Base-by-base conservation (phyloP, 2,888 invertebrate genomes). In the Caenorhabditis becei region DNA sequence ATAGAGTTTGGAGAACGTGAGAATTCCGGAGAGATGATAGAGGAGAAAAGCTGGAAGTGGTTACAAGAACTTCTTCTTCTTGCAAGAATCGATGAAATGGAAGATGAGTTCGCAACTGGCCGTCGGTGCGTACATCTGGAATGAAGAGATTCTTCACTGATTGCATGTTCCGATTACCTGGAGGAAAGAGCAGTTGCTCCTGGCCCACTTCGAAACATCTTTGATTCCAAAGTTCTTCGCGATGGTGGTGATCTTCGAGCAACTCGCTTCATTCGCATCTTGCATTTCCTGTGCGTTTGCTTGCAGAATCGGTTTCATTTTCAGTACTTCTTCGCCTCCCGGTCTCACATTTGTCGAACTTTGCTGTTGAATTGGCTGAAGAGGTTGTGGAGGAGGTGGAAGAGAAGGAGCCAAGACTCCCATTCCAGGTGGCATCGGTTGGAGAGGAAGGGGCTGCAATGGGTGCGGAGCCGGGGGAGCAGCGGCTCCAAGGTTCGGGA, bases 61-160 rank as follows among this genome's bases (percentile, higher is more conserved):
- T 82, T 63, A 82, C 47, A 84, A 72, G 65, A 84, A 81, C 49
- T 79, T 74, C 56, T 78, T 77, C 58, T 41, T 74, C 41, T 81
- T 78, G 67, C 84, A 85, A 51, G 83, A 83, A 74, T 85, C 84
- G 23, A 85, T 80, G 37, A 85, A 85, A 56, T 83, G 83, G 77
- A 62, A 85, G 8, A 85, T 79, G 58, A 82, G 80, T 16, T 79
- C 81, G 58, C 84, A 85, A 54, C 77, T 83, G 41, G 83, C 83
- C 0, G 66, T 77, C 7, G 84, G 84, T 11, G 77, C 84, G 51
- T 82, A 82, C 74, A 67, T 53, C 70, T 82, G 77, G 18, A 72
- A 78, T 14, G 14, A 14, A 14, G 2, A 14, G 14, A 41, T 5
- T 2, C 2, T 14, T 41, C 14, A 2, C 11, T 14, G 14, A 7